phyloP scores from a whole-genome alignment of 2,797 vertebrate species.

The Gobionotothen gibberifrons region DNA sequence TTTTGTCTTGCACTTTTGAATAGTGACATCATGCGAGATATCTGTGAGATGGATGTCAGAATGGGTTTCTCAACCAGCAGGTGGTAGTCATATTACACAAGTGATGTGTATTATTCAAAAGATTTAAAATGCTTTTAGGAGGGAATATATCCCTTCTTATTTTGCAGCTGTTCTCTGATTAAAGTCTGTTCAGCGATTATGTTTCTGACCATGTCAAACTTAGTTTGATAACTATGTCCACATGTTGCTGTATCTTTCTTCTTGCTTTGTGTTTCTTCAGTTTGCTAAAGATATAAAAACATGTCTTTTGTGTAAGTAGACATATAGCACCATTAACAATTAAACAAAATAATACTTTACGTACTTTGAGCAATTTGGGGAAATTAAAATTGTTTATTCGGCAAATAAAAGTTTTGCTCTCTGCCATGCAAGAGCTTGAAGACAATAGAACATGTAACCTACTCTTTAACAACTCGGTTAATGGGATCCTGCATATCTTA shows the following conservation, averaged over 20 bases:
- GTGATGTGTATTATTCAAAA: conserved; percentile 41
- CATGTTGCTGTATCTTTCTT: not conserved
- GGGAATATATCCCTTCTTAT: conserved; percentile 14
- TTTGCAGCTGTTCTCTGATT: conserved; percentile 11
- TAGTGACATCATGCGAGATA: conserved; percentile 5
- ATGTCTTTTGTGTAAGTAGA: not conserved
- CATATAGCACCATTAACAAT: not conserved
- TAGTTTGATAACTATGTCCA: not conserved
- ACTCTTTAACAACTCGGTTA: not conserved
- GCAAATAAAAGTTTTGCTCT: conserved; percentile 23
- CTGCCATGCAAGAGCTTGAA: not conserved
- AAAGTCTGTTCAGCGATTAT: not conserved
- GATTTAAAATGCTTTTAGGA: conserved; percentile 28
- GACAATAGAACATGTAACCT: conserved; percentile 1
- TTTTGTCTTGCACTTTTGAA: conserved; percentile 22
- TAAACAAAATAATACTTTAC: not conserved
- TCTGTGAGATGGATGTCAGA: conserved; percentile 8
- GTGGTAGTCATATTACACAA: conserved; percentile 74
- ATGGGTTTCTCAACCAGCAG: conserved; percentile 67
- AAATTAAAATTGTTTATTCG: not conserved
- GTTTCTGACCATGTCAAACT: not conserved
- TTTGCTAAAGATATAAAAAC: conserved; percentile 10
- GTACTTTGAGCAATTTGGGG: conserved; percentile 1
- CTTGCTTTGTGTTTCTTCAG: not conserved
- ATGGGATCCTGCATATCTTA: not conserved